A percentile compares a stretch with the other conserved stretches of the same genome.
Conservation (phyloP, 2,113 vertebrate genomes). For the Takifugu bimaculatus region DNA sequence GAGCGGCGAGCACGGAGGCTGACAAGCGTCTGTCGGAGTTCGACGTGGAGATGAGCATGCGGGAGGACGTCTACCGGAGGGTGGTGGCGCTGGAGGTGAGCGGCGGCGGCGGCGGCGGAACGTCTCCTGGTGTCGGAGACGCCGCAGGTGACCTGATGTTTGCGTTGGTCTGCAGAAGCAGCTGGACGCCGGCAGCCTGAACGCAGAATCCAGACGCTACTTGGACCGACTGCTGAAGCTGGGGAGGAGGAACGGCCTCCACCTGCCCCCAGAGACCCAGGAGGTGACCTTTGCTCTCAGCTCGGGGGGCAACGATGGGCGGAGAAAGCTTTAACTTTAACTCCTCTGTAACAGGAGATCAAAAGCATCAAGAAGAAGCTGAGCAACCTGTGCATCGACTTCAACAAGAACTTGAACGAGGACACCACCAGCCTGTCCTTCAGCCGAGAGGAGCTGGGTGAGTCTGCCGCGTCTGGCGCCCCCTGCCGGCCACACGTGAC, state of each 20-base stretch:
- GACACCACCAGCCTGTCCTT: conserved; percentile 87
- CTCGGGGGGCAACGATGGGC: too few relatives aligned
- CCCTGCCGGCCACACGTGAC: too few relatives aligned
- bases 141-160: not conserved
- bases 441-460: conserved; percentile 85
- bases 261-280: conserved; percentile 83
- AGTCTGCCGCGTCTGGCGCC: not conserved
- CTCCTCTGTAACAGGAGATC: conserved; percentile 78
- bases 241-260: conserved; percentile 87
- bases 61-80: conserved; percentile 90
- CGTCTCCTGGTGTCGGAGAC: too few relatives aligned
- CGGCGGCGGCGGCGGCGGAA: not conserved
- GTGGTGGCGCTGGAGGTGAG: conserved; percentile 88
- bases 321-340: not conserved
- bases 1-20: conserved; percentile 86
- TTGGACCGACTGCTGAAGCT: conserved; percentile 89
- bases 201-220: conserved; percentile 80
- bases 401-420: conserved; percentile 96
- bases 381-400: conserved; percentile 91
- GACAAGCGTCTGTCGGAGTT: conserved; percentile 95
- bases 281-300: conserved; percentile 58
- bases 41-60: conserved; percentile 98
- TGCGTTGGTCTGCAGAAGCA: conserved; percentile 72
- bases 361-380: conserved; percentile 93
- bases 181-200: conserved; percentile 62